Base-by-base conservation (phyloP, 2,888 invertebrate genomes). In the Cerceris ruficornis region DNA sequence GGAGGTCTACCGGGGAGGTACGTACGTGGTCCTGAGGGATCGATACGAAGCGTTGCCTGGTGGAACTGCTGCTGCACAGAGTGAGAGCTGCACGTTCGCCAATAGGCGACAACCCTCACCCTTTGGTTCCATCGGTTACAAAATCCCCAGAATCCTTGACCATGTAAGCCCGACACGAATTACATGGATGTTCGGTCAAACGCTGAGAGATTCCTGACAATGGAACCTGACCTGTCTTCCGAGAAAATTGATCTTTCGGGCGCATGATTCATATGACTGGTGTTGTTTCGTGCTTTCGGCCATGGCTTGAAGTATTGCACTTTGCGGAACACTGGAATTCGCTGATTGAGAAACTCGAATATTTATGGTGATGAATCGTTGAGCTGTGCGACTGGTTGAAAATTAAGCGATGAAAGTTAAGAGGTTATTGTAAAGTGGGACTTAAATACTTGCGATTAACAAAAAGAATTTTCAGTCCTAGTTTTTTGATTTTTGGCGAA, bases 11-110 rank as follows among this genome's bases (percentile, higher is more conserved):
- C 62, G 75, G 70, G 59, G 69, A 62, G 69, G 67, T 61, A 28
- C 28, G 52, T 42, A 64, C 43, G 52, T 70, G 82, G 76, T 87
- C 88, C 86, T 85, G 86, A 72, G 86, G 88, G 88, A 88, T 88
- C 89, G 89, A 88, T 89, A 87, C 87, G 80, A 81, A 86, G 75
- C 84, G 77, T 71, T 65, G 76, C 76, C 69, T 70, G 52, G 82
- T 73, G 76, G 65, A 74, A 67, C 70, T 67, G 62, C 81, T 69
- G 73, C 74, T 84, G 85, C 80, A 83, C 75, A 77, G 73, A 28
- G 28, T 2, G 28, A 28, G 28, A 61, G 68, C 76, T 69, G 64
- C 84, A 78, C 75, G 69, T 77, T 75, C 80, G 58, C 84, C 81
- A 77, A 77, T 73, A 61, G 73, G 69, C 77, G 75, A 71, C 54